These are phyloP conservation scores for Natator depressus DNA, from an alignment of 2,113 vertebrate genomes.

Conservation along the genomic window DNA sequence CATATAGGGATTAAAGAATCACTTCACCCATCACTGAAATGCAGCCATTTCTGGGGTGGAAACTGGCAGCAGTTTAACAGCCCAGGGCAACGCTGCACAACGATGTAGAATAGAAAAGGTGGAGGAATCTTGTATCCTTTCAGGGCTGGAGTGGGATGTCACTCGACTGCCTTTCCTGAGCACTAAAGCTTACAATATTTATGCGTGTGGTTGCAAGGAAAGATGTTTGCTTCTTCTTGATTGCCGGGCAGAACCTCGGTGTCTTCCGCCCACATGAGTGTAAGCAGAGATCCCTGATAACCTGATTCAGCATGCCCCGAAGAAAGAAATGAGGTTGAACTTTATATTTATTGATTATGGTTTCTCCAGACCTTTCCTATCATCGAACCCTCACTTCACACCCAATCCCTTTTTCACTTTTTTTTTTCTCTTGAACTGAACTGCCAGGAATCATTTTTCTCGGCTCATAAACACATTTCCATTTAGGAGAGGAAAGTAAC, in stretches of 20 bases:
- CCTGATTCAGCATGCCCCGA: background rate
- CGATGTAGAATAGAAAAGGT: background rate
- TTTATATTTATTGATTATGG: conserved; percentile 47
- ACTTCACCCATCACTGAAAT: background rate
- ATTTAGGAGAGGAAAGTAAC: conserved; percentile 29
- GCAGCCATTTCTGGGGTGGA: background rate
- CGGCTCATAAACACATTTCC: conserved; percentile 49
- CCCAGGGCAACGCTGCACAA: no score
- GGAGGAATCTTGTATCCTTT: background rate
- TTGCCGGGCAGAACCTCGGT: background rate
- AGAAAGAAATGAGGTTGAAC: conserved; percentile 51
- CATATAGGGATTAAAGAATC: background rate
- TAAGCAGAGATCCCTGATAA: background rate
- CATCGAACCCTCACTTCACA: conserved; percentile 27
- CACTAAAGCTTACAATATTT: background rate
- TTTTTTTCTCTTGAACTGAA: conserved; percentile 4
- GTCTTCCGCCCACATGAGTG: background rate
- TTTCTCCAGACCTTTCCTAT: conserved; percentile 47
- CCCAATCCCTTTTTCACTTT: conserved; percentile 41
- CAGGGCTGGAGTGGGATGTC: rapidly evolving
- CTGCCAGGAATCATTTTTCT: conserved; percentile 44
- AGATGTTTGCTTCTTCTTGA: background rate
- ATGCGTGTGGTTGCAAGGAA: background rate
- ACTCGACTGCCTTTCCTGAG: background rate
- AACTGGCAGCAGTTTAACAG: background rate